Percentiles rank a stretch among this genome's conserved stretches.
Evolutionary conservation across 2,888 invertebrate genomes (phyloP).

Genomic region (Torymus tubicola): DNA sequence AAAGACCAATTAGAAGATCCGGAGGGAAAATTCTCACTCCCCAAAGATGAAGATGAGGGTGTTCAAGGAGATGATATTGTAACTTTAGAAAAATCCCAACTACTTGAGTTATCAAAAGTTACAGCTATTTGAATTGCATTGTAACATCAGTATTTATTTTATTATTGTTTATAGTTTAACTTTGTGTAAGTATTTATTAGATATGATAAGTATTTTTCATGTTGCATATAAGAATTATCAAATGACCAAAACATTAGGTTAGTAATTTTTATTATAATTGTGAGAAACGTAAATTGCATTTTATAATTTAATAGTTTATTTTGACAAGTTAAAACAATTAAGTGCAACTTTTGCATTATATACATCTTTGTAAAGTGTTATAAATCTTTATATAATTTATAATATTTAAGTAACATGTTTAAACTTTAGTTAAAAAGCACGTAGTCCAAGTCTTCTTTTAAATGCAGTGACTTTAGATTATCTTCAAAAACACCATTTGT

Average conservation of each 20-base stretch:
- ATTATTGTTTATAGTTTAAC: not conserved
- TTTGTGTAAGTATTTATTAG: slow-evolving; percentile 3
- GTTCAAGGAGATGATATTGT: slow-evolving; percentile 38
- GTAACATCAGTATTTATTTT: slow-evolving; percentile 5
- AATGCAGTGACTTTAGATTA: slow-evolving; percentile 81
- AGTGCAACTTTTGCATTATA: slow-evolving; percentile 23
- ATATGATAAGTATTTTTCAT: not conserved
- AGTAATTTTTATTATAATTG: slow-evolving; percentile 2
- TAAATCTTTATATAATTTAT: slow-evolving; percentile 50
- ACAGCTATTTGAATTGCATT: slow-evolving; percentile 1
- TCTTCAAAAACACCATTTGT: slow-evolving; percentile 86
- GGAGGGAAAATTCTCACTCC: slow-evolving; percentile 72
- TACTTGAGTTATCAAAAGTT: slow-evolving; percentile 48
- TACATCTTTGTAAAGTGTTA: slow-evolving; percentile 30
- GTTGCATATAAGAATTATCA: not conserved
- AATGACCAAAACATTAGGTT: not conserved
- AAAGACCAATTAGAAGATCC: slow-evolving; percentile 69
- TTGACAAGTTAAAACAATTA: slow-evolving; percentile 14
- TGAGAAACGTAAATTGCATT: not conserved
- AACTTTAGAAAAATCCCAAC: slow-evolving; percentile 42
- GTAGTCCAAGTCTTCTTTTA: slow-evolving; percentile 85
- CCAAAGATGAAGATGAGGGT: slow-evolving; percentile 61
- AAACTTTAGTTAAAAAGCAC: slow-evolving; percentile 81
- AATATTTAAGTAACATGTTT: slow-evolving; percentile 28
- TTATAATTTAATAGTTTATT: slow-evolving; percentile 41